Base-by-base conservation (phyloP, 2,797 vertebrate species). In the Protonibea diacanthus region DNA sequence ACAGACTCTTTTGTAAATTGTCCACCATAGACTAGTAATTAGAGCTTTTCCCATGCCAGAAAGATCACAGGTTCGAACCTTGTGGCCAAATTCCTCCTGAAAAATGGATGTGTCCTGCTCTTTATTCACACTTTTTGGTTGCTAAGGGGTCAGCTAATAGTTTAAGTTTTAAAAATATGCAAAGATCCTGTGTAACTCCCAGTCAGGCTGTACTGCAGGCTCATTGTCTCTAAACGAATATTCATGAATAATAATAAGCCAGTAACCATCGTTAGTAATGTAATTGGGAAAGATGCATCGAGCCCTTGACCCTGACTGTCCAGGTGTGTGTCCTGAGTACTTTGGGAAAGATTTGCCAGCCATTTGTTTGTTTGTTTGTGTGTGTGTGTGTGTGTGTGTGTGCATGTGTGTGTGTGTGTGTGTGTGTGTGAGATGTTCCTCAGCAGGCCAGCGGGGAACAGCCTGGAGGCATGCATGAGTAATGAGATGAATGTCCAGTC, bases 401-500 rank as follows among this genome's bases (percentile, higher is more conserved):
- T 56, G 21, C 58, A 20, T 47, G 29, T 76, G 73, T 61, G 13
- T 44, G 29, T 69, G 11, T 13, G 51, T 38, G 49, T 56, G 21
- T 62, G 23, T 47, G 25, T 18, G 57, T 60, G 55, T 75, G 72
- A 61, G 69, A 63, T 60, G 77, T 66, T 71, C 23, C 56, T 73
- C 69, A 23, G 81, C 33, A 29, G 68, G 62, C 47, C 69, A 48
- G 47, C 3, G 12, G 55, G 56, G 47, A 57, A 67, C 71, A 74
- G 74, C 81, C 80, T 6, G 60, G 62, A 81, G 79, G 75, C 70
- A 67, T 60, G 76, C 29, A 33, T 84, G 74, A 82, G 64, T 82
- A 88, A 87, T 82, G 82, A 89, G 79, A 55, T 64, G 78, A 71
- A 56, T 56, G 78, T 85, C 83, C 86, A 83, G 80, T 79, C 68